These are phyloP conservation scores for Campaea margaritaria DNA, from an alignment of 2,888 invertebrate species.

Conservation along the genomic window DNA sequence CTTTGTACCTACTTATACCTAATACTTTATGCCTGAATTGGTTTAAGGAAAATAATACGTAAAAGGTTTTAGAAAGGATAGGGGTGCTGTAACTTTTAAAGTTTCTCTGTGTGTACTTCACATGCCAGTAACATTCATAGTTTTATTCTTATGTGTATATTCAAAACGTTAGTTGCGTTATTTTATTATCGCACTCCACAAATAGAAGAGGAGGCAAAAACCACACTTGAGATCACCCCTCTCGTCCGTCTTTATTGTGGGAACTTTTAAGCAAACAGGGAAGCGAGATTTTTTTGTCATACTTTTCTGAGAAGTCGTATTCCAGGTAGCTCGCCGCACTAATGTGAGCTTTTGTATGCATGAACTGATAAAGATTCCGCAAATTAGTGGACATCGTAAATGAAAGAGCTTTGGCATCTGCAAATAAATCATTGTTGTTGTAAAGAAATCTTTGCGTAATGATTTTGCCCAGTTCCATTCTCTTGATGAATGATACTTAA, in stretches of 20 bases:
- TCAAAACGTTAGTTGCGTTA: constrained; percentile 58
- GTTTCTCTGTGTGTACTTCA: constrained; percentile 27
- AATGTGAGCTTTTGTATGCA: constrained; percentile 64
- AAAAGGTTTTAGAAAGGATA: constrained; percentile 39
- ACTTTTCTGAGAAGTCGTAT: constrained; percentile 64
- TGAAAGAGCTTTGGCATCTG: constrained; percentile 19
- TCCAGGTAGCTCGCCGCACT: constrained; percentile 71
- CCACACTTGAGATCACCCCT: constrained; percentile 79
- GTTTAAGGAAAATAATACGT: constrained; percentile 68
- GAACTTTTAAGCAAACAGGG: constrained; percentile 72
- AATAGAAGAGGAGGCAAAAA: constrained; percentile 78
- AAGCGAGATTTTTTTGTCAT: constrained; percentile 67
- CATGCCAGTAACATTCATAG: constrained; percentile 13
- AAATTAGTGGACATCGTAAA: constrained; percentile 42
- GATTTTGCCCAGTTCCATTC: background rate
- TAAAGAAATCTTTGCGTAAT: constrained; percentile 8
- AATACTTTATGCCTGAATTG: constrained; percentile 72
- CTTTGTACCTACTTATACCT: constrained; percentile 69
- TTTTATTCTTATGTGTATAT: constrained; percentile 40
- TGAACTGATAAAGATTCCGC: constrained; percentile 43
- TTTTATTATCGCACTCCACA: constrained; percentile 76
- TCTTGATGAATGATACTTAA: too few species aligned
- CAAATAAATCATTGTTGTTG: constrained; percentile 12
- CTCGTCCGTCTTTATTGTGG: constrained; percentile 73
- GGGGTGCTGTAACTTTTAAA: constrained; percentile 40